Percentiles rank a stretch among this genome's conserved stretches.
These are phyloP conservation scores for Dicentrarchus labrax DNA, from an alignment of 2,113 vertebrate species.

Conservation along the genomic window DNA sequence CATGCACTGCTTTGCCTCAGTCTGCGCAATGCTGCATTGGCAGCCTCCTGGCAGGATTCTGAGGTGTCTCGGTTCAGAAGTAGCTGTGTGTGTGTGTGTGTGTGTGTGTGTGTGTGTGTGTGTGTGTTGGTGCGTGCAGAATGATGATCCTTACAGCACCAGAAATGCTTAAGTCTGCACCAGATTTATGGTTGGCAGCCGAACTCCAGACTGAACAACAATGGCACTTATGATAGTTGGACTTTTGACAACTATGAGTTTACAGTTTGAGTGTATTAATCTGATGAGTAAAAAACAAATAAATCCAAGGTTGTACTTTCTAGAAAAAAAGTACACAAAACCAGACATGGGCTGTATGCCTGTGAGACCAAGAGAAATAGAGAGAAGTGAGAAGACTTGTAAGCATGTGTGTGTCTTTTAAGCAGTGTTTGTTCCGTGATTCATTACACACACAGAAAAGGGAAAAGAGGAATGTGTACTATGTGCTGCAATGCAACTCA, in stretches of 20 bases:
- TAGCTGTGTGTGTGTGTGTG: conserved; percentile 44
- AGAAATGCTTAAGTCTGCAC: conserved; percentile 60
- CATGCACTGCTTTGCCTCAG: conserved; percentile 79
- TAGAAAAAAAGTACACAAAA: background rate
- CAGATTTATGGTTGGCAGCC: conserved; percentile 41
- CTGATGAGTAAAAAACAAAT: background rate
- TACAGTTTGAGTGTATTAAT: conserved; percentile 19
- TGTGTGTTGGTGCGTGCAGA: conserved; percentile 44
- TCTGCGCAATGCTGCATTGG: conserved; percentile 77
- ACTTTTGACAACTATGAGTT: conserved; percentile 27
- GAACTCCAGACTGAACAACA: conserved; percentile 32
- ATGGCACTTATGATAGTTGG: conserved; percentile 18
- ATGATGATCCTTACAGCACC: conserved; percentile 63
- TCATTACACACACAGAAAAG: conserved; percentile 31
- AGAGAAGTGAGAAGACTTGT: background rate
- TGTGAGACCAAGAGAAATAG: background rate
- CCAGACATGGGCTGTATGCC: background rate
- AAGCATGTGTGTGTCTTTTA: conserved; percentile 24
- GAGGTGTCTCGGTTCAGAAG: conserved; percentile 73
- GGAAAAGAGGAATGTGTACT: conserved; percentile 46
- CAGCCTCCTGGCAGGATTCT: conserved; percentile 75
- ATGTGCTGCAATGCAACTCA: conserved; percentile 58
- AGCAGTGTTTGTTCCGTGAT: conserved; percentile 43
- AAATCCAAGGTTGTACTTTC: background rate
- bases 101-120: conserved; percentile 43